Base-by-base conservation (phyloP, 2,888 invertebrate species). In the Drosophila subquinaria region DNA sequence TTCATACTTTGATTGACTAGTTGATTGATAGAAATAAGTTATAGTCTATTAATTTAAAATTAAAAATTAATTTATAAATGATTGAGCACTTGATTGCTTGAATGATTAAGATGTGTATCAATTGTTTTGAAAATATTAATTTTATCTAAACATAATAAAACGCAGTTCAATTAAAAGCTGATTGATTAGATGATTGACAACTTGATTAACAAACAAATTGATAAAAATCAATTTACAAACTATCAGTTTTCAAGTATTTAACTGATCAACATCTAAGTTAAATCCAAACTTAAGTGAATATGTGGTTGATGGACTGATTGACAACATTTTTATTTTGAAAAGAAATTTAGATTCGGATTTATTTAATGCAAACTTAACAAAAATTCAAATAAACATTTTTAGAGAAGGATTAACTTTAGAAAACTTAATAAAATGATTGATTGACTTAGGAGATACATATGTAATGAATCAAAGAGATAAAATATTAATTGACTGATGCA, bases 171-270 rank as follows among this genome's bases (percentile, higher is more conserved):
- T 30, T 20, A 0, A 9, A 38, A 15, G 4, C 10, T 42, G 55
- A 56, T 33, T 20, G 17, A 20, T 8, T 15, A 13, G 3, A 8
- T 35, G 57, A 57, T 38, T 30, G 47, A 35, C 3, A 55, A 11
- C 11, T 30, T 30, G 43, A 43, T 60, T 47, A 35, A 67, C 43
- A 15, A 50, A 27, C 5, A 27, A 27, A 27, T 27, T 27, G 0
- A 27, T 27, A 27, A 27, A 27, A 27, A 27, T 5, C 5, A 27
- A 27, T 27, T 27, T 5, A 27, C 5, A 27, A 27, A 5, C 1
- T 5, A 3, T 27, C 1, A 27, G 0, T 27, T 27, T 27, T 27
- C 1, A 15, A 36, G 20, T 23, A 13, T n/a, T 35, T 1, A 48
- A 15, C 30, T 48, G 10, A 48, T 30, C 3, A 30, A 27, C 2